These are phyloP conservation scores for Drosophila glabriapex DNA, from an alignment of 2,888 invertebrate species.

Conservation along the genomic window DNA sequence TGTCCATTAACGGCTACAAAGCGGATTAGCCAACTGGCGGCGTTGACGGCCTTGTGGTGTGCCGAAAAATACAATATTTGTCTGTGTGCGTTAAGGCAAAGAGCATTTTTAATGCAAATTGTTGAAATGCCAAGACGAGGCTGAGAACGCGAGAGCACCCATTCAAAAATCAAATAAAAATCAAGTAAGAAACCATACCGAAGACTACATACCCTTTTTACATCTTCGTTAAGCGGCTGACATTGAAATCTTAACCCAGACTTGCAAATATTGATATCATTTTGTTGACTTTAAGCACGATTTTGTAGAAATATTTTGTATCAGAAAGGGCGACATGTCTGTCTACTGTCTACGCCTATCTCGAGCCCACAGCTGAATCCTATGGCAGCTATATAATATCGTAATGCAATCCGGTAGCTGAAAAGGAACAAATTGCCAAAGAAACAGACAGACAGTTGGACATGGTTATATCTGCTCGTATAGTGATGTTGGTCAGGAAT, in stretches of 20 bases:
- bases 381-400: too few species aligned
- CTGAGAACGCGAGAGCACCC: conserved; percentile 4
- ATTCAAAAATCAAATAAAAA: conserved; percentile 7
- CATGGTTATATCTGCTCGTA: not conserved
- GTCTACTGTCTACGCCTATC: not conserved
- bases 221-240: not conserved
- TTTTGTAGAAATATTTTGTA: not conserved
- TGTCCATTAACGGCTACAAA: conserved; percentile 61
- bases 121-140: conserved; percentile 43
- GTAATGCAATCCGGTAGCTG: not conserved
- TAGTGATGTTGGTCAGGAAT: not conserved
- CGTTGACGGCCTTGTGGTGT: conserved; percentile 41
- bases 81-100: conserved; percentile 36
- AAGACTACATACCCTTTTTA: not conserved
- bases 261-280: not conserved
- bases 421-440: not conserved
- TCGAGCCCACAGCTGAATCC: not conserved
- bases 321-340: not conserved
- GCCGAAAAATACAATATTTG: conserved; percentile 17
- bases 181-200: not conserved
- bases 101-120: conserved; percentile 63
- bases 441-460: not conserved
- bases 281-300: not conserved
- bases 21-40: conserved; percentile 60
- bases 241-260: not conserved